Evolutionary conservation across 2,888 invertebrate species (phyloP).

Genomic region (Colletes collaris): DNA sequence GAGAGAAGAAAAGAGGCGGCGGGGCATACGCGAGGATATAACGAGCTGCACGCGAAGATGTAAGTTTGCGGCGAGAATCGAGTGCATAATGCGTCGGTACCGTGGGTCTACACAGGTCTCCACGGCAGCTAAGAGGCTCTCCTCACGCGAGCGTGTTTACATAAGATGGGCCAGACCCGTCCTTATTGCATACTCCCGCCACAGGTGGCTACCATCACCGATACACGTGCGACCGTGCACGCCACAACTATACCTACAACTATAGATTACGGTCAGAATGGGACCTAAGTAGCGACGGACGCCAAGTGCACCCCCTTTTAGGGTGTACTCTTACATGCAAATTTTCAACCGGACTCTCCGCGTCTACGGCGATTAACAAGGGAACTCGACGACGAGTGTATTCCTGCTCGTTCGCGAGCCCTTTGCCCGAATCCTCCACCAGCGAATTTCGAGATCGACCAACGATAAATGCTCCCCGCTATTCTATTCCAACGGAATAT

Average conservation of each 20-base stretch:
- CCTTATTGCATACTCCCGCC: conserved; percentile 61
- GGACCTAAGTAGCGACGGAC: conserved; percentile 26
- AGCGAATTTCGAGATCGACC: conserved; percentile 12
- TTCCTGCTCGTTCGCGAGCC: no score
- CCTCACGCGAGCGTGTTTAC: conserved; percentile 76
- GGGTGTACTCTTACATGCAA: conserved; percentile 37
- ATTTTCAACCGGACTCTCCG: conserved; percentile 17
- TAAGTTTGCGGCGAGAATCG: conserved; percentile 51
- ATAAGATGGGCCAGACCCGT: conserved; percentile 69
- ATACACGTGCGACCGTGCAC: conserved; percentile 6
- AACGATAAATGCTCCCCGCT: neutral
- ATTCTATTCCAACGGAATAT: no score
- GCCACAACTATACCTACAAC: neutral
- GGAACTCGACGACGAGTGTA: neutral
- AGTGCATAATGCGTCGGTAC: conserved; percentile 71
- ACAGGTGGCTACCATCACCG: conserved; percentile 71
- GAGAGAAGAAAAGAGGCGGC: conserved; percentile 4
- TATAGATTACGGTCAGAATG: conserved; percentile 15
- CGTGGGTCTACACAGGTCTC: conserved; percentile 58
- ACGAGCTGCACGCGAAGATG: conserved; percentile 42
- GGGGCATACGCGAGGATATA: conserved; percentile 34
- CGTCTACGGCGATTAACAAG: conserved; percentile 8
- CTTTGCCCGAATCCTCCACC: conserved; percentile 1
- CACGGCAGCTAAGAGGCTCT: conserved; percentile 69
- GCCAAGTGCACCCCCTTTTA: conserved; percentile 4